A percentile compares a stretch with the other conserved stretches of the same genome.
Evolutionary conservation across 2,113 vertebrate genomes (phyloP).

Genomic region (Lepidothrix coronata): DNA sequence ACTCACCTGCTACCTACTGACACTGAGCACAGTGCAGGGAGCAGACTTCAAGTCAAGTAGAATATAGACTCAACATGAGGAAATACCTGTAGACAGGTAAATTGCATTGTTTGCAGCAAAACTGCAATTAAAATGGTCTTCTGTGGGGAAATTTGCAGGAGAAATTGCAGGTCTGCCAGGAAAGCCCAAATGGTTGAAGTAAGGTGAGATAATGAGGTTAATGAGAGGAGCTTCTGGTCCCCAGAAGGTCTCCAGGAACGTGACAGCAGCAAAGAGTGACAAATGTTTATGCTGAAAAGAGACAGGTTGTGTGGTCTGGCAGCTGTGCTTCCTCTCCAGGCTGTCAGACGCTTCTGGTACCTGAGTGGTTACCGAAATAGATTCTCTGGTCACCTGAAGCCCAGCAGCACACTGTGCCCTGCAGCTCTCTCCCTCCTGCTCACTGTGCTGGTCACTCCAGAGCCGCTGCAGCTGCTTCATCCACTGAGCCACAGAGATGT

Average conservation of each 20-base stretch:
- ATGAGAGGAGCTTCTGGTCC: background rate
- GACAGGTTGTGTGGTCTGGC: background rate
- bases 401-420: background rate
- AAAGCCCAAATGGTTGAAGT: background rate
- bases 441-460: background rate
- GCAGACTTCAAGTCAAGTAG: background rate
- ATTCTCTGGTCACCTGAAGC: background rate
- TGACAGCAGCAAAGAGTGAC: background rate
- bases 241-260: background rate
- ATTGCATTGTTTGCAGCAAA: background rate
- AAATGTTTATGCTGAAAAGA: background rate
- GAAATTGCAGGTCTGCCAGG: background rate
- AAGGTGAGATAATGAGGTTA: background rate
- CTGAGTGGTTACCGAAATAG: background rate
- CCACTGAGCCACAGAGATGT: background rate
- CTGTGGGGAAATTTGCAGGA: background rate
- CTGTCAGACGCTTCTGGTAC: background rate
- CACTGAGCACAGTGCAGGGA: background rate
- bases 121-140: background rate
- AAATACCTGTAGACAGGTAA: background rate
- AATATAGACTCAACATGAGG: background rate
- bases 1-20: background rate
- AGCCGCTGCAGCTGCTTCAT: background rate
- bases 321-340: background rate
- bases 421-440: background rate